A percentile compares a stretch with the other conserved stretches of the same genome.
Evolutionary conservation across 2,113 vertebrate species (phyloP).

Genomic region (Austrofundulus limnaeus): DNA sequence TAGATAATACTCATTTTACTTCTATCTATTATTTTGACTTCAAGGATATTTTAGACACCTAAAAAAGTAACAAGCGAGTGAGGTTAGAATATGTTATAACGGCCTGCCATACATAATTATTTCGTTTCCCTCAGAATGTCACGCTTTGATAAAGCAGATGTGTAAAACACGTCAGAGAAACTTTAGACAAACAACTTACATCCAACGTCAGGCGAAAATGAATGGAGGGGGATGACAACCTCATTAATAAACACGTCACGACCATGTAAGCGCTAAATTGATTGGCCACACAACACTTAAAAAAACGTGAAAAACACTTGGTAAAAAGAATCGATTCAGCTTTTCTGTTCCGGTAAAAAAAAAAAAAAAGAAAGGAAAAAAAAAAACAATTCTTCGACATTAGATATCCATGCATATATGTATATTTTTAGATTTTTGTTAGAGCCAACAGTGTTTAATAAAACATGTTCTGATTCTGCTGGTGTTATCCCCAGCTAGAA

Average conservation of each 20-base stretch:
- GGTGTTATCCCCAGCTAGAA: conserved; percentile 86
- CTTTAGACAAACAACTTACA: conserved; percentile 15
- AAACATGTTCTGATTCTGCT: conserved; percentile 85
- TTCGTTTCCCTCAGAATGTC: neutral
- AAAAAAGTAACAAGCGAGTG: too few relatives aligned
- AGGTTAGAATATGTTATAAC: neutral
- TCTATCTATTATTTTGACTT: too few relatives aligned
- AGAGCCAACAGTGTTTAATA: conserved; percentile 84
- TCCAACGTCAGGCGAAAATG: conserved; percentile 19
- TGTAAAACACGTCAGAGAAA: conserved; percentile 8
- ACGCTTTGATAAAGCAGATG: conserved; percentile 3
- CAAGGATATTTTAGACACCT: too few relatives aligned
- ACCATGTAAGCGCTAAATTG: conserved; percentile 5
- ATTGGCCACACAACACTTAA: neutral
- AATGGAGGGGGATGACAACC: neutral
- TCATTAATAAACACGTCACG: conserved; percentile 14
- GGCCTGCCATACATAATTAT: neutral
- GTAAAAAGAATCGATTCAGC: conserved; percentile 39
- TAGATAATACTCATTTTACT: too few relatives aligned
- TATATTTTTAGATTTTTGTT: conserved; percentile 81
- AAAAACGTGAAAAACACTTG: neutral
- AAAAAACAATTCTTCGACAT: conserved; percentile 78
- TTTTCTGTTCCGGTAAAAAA: conserved; percentile 51
- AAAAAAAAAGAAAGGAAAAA: conserved; percentile 56
- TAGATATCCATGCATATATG: conserved; percentile 79